Percentiles rank a stretch among this genome's conserved stretches.
phyloP scores from a whole-genome alignment of 2,113 vertebrate species.

The Gadus macrocephalus region DNA sequence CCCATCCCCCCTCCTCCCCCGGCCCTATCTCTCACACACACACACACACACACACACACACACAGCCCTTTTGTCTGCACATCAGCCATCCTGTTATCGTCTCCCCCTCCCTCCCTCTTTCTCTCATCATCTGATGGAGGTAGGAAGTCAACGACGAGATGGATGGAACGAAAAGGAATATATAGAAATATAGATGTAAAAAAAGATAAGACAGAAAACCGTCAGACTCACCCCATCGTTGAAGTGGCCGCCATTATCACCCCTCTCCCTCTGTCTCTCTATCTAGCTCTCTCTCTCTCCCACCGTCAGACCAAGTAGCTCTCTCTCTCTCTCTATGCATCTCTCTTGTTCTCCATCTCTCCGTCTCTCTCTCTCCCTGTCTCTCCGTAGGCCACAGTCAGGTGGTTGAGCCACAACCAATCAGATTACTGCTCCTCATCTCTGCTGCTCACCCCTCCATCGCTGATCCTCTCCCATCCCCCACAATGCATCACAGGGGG shows the following conservation, averaged over 20 bases:
- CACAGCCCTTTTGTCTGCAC: too few relatives aligned
- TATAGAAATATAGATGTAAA: not conserved
- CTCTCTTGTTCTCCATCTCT: too few relatives aligned
- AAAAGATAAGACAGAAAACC: not conserved
- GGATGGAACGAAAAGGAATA: not conserved
- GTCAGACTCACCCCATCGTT: not conserved
- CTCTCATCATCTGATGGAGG: not conserved
- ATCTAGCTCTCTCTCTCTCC: not conserved
- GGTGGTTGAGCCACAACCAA: not conserved
- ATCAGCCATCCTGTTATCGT: not conserved
- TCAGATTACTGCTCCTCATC: not conserved
- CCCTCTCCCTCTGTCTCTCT: not conserved
- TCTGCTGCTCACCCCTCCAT: not conserved
- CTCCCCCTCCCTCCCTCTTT: not conserved
- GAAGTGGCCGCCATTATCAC: not conserved
- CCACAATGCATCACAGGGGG: not conserved
- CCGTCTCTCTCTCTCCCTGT: too few relatives aligned
- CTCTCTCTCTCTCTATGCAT: too few relatives aligned
- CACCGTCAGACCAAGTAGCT: too few relatives aligned
- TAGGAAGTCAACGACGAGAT: not conserved
- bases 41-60: too few relatives aligned
- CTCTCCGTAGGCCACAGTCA: too few relatives aligned
- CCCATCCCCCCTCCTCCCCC: too few relatives aligned
- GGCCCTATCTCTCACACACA: too few relatives aligned
- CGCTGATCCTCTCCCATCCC: not conserved